Conservation (phyloP, 2,888 invertebrate genomes). For the Linnaemya tessellans region DNA sequence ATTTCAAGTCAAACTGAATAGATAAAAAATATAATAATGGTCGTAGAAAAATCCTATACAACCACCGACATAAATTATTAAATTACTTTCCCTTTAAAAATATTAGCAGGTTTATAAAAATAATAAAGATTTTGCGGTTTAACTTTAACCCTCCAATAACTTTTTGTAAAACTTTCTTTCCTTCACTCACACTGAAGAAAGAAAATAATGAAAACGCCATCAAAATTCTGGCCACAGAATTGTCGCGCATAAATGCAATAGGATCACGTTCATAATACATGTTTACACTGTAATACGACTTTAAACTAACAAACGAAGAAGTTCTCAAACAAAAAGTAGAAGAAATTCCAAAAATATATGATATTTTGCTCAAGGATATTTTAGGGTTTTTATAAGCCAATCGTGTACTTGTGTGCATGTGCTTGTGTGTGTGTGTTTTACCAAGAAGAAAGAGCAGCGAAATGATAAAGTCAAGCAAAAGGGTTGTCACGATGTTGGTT, state of each 20-base stretch:
- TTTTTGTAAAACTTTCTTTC: conserved; percentile 54
- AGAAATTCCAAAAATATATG: conserved; percentile 2
- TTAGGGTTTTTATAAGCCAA: conserved; percentile 12
- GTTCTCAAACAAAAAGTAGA: conserved; percentile 1
- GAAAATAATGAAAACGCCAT: conserved; percentile 75
- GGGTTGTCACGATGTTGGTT: conserved; percentile 63
- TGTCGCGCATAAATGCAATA: conserved; percentile 70
- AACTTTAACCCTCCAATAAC: conserved; percentile 38
- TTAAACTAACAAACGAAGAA: conserved; percentile 70
- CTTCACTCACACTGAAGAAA: conserved; percentile 13
- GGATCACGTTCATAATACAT: conserved; percentile 72
- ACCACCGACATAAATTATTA: not conserved
- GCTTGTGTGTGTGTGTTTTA: not conserved
- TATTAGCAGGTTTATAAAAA: conserved; percentile 44
- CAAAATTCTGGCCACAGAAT: conserved; percentile 81
- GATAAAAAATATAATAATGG: not conserved
- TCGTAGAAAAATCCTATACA: not conserved
- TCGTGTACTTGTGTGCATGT: not conserved
- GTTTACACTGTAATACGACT: conserved; percentile 71
- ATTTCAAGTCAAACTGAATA: too few species aligned
- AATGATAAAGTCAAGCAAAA: conserved; percentile 64
- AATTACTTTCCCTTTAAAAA: conserved; percentile 35
- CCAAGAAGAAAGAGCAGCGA: conserved; percentile 4
- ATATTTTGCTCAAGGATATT: conserved; percentile 59
- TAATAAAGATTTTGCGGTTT: conserved; percentile 56